These are phyloP conservation scores for Dione vanillae DNA, from an alignment of 2,888 invertebrate species.

Conservation along the genomic window DNA sequence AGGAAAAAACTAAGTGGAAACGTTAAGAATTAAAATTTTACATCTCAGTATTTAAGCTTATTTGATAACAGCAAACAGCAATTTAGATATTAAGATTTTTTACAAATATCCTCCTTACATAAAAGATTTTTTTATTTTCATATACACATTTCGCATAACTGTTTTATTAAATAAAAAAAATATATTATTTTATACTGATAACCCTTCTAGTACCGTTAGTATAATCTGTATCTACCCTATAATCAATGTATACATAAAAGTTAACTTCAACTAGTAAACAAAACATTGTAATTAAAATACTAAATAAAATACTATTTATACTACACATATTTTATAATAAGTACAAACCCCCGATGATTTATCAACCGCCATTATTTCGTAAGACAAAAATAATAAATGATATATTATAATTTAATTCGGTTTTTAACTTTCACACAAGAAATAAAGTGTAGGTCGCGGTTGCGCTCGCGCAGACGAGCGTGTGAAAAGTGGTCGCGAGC, in stretches of 20 bases:
- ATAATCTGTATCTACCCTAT: not conserved
- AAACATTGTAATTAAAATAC: not conserved
- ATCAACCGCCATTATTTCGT: conserved; percentile 54
- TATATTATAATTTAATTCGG: conserved; percentile 5
- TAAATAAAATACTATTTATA: not conserved
- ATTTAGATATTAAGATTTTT: not conserved
- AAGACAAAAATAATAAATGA: conserved; percentile 16
- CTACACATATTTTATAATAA: not conserved
- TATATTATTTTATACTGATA: not conserved
- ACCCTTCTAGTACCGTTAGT: not conserved
- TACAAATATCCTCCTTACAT: too few relatives aligned
- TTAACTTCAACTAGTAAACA: not conserved
- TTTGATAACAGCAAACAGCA: not conserved
- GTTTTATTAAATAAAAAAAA: not conserved
- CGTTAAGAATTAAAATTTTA: not conserved
- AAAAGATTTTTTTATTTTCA: too few relatives aligned
- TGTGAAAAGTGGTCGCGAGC: conserved; percentile 59
- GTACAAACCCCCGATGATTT: conserved; percentile 61
- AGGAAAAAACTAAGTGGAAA: not conserved
- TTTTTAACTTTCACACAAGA: conserved; percentile 39
- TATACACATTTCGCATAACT: not conserved
- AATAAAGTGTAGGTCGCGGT: conserved; percentile 47
- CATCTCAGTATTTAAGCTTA: not conserved
- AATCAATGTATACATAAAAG: not conserved
- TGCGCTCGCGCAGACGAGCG: conserved; percentile 58